These are phyloP conservation scores for Malurus cyaneus DNA, from an alignment of 2,113 vertebrate species.

Conservation along the genomic window DNA sequence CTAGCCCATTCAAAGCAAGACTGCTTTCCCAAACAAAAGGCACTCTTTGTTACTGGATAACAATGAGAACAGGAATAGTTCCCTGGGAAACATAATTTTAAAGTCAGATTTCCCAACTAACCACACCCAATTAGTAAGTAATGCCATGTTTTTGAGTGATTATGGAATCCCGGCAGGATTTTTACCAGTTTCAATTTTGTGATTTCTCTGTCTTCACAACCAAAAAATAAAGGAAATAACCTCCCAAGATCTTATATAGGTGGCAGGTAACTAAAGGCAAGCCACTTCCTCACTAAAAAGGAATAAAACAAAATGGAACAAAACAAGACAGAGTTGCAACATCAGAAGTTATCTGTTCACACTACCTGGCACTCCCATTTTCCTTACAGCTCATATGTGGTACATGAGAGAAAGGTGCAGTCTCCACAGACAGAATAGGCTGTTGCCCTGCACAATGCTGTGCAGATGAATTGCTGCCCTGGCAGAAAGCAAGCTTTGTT, in stretches of 20 bases:
- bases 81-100: slow-evolving; percentile 45
- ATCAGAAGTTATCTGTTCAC: slow-evolving; percentile 10
- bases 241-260: neutral
- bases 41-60: neutral
- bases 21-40: neutral
- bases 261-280: neutral
- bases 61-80: neutral
- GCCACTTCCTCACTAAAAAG: neutral
- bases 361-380: neutral
- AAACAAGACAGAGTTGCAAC: slow-evolving; percentile 47
- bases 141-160: neutral
- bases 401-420: neutral
- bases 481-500: neutral
- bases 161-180: neutral
- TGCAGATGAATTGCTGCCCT: neutral
- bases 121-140: slow-evolving; percentile 59
- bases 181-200: neutral
- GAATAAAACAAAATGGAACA: neutral
- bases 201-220: neutral
- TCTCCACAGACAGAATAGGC: neutral
- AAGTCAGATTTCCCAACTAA: slow-evolving; percentile 60
- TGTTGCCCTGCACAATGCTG: neutral
- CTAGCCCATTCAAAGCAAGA: neutral
- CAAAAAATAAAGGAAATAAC: neutral
- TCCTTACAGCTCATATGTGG: neutral